phyloP scores from a whole-genome alignment of 1,140 invertebrate genomes.

The Atta cephalotes region DNA sequence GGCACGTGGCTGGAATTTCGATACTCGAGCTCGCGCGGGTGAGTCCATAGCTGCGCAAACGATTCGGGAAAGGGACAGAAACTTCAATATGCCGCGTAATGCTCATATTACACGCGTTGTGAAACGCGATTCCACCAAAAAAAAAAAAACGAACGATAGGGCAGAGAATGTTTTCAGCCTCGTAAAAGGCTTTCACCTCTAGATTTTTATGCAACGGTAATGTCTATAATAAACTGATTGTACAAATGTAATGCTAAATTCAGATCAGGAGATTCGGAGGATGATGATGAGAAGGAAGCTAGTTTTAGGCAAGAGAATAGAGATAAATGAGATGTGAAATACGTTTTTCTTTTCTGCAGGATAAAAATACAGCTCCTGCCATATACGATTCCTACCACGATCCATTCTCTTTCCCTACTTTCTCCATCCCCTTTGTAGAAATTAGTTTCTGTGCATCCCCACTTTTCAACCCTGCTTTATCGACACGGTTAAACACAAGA shows the following conservation, averaged over 20 bases:
- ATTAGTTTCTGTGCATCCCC: conserved; percentile 2
- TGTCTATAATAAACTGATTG: not conserved
- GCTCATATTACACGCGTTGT: conserved; percentile 21
- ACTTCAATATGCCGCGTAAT: conserved; percentile 30
- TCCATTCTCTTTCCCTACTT: not conserved
- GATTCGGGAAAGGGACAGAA: not conserved
- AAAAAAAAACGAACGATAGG: not conserved
- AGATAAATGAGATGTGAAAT: not conserved
- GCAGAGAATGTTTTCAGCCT: not conserved
- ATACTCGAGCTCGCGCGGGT: conserved; percentile 41
- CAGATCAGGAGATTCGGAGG: not conserved
- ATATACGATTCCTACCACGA: not conserved
- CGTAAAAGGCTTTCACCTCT: not conserved
- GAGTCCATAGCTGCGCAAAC: conserved; percentile 19
- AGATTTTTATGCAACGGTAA: not conserved
- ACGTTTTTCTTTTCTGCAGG: conserved; percentile 10
- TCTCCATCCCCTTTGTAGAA: not conserved
- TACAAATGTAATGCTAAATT: conserved; percentile 4
- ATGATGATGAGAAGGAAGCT: not conserved
- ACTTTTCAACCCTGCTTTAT: not conserved
- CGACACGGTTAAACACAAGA: conserved; percentile 7
- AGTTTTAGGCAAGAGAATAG: not conserved
- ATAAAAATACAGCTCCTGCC: conserved; percentile 21
- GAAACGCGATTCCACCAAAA: not conserved
- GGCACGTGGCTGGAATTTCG: conserved; percentile 48